Evolutionary conservation across 2,797 vertebrate genomes (phyloP).

Genomic region (Macrochelys suwanniensis): DNA sequence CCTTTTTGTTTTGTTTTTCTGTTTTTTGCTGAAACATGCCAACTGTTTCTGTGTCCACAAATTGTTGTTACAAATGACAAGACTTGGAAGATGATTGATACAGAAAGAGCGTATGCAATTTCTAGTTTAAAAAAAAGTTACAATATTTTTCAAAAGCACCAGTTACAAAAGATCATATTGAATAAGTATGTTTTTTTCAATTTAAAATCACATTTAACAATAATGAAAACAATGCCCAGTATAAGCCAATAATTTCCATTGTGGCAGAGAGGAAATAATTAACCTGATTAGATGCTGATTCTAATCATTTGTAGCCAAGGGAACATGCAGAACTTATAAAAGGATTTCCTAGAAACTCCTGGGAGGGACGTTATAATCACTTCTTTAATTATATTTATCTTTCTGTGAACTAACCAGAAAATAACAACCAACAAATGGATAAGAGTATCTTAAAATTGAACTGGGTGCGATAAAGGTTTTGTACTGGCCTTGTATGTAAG

Average conservation of each 20-base stretch:
- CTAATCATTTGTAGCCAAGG: conserved; percentile 21
- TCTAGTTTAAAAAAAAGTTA: background rate
- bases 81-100: conserved; percentile 14
- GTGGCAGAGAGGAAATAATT: background rate
- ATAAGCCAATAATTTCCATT: background rate
- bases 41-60: conserved; percentile 39
- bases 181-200: background rate
- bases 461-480: conserved; percentile 52
- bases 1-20: conserved; percentile 28
- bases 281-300: background rate
- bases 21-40: background rate
- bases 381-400: conserved; percentile 52
- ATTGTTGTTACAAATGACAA: conserved; percentile 26
- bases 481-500: conserved; percentile 36
- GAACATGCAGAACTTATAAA: background rate
- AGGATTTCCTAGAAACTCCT: conserved; percentile 24
- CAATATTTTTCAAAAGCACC: background rate
- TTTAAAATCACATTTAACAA: background rate
- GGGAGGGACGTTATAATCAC: background rate
- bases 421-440: conserved; percentile 29
- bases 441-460: conserved; percentile 36
- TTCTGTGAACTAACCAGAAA: conserved; percentile 53
- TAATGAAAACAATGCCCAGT: background rate
- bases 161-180: background rate
- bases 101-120: background rate